Conservation (phyloP, 2,888 invertebrate species). For the Odontomyia ornata region DNA sequence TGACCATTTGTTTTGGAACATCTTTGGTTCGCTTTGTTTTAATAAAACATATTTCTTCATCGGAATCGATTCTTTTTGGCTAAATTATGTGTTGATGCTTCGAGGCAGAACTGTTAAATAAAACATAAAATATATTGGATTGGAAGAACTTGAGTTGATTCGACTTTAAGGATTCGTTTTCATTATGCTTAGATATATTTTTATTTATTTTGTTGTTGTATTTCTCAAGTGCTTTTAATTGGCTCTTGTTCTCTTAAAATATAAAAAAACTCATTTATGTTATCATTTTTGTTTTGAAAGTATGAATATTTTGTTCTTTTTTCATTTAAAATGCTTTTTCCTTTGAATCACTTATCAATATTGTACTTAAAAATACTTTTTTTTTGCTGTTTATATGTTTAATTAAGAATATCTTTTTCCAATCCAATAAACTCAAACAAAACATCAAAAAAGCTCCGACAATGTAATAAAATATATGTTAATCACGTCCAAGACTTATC, state of each 20-base stretch:
- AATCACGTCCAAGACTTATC: neutral
- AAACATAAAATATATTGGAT: conserved; percentile 25
- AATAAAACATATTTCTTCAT: neutral
- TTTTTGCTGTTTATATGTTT: neutral
- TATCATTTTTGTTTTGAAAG: too few species aligned
- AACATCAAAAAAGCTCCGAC: neutral
- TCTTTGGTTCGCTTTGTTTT: neutral
- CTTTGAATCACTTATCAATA: neutral
- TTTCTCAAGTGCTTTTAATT: too few species aligned
- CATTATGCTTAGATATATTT: neutral
- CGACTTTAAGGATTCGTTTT: neutral
- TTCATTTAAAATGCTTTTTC: neutral
- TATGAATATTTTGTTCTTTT: neutral
- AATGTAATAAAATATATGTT: too few species aligned
- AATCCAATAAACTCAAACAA: conserved; percentile 11
- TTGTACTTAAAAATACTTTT: neutral
- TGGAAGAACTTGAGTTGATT: neutral
- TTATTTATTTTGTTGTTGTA: neutral
- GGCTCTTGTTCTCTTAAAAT: too few species aligned
- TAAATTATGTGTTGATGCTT: neutral
- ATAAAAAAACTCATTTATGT: too few species aligned
- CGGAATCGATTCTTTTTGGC: neutral
- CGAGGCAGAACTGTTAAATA: neutral
- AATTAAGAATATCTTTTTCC: neutral
- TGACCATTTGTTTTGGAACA: neutral